These are phyloP conservation scores for Pitta sordida DNA, from an alignment of 2,113 vertebrate species.

Conservation along the genomic window DNA sequence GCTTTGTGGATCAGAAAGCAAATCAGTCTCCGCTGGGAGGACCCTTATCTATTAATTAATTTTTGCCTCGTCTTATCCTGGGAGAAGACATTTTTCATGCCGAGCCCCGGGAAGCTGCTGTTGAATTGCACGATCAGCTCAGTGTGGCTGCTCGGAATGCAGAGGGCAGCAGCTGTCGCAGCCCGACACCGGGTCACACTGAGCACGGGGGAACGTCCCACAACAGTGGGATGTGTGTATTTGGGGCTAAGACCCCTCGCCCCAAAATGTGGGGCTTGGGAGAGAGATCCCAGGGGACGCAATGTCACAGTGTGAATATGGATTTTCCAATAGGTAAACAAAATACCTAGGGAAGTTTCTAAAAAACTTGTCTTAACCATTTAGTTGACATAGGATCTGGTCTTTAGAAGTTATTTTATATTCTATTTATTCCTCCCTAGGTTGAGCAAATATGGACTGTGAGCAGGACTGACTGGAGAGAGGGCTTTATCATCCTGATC, in stretches of 20 bases:
- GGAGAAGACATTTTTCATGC: background rate
- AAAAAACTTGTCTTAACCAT: background rate
- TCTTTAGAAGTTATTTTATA: background rate
- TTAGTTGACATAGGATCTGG: background rate
- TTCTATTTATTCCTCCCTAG: background rate
- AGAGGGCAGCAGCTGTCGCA: background rate
- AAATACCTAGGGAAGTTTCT: background rate
- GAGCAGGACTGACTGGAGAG: background rate
- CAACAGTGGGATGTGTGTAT: background rate
- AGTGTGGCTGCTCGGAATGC: background rate
- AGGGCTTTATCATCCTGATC: background rate
- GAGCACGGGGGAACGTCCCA: too few species aligned
- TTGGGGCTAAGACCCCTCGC: background rate
- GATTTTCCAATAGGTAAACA: background rate
- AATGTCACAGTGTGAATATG: background rate
- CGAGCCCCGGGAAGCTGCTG: background rate
- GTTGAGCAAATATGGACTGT: background rate
- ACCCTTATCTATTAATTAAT: constrained; percentile 53
- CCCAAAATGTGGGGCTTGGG: background rate
- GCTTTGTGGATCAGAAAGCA: background rate
- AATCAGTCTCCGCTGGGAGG: background rate
- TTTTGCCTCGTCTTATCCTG: background rate
- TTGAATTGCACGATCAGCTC: background rate
- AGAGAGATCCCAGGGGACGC: background rate
- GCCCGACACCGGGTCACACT: background rate